These are phyloP conservation scores for Meloe dianella DNA, from an alignment of 2,888 invertebrate genomes.

Conservation along the genomic window DNA sequence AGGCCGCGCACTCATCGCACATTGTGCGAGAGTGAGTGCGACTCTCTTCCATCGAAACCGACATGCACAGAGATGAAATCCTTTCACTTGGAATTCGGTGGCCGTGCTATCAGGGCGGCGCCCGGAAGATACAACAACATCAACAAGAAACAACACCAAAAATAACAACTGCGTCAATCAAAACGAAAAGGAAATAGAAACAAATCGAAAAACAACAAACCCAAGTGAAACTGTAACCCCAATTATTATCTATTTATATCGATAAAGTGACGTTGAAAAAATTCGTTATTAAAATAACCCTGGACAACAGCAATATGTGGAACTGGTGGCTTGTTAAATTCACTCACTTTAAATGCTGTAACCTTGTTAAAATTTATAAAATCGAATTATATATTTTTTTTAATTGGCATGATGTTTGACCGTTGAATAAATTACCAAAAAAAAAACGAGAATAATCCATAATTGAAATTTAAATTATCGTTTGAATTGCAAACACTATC, in stretches of 20 bases:
- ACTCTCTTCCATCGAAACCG: constrained; percentile 51
- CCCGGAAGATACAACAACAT: background rate
- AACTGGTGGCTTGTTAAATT: background rate
- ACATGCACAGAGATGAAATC: constrained; percentile 42
- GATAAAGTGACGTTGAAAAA: background rate
- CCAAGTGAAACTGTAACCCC: background rate
- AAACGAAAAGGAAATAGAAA: background rate
- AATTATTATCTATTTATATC: background rate
- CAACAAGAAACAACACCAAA: background rate
- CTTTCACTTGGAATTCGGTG: constrained; percentile 48
- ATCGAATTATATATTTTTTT: background rate
- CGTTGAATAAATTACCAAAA: constrained; percentile 4
- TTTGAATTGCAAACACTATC: background rate
- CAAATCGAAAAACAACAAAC: background rate
- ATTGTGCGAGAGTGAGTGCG: constrained; percentile 42
- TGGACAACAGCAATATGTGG: background rate
- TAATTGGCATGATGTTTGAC: background rate
- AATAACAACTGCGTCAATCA: background rate
- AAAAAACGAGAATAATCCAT: background rate
- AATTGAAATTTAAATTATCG: background rate
- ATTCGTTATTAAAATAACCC: background rate
- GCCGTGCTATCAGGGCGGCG: constrained; percentile 20
- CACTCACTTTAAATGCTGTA: background rate
- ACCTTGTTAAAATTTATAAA: background rate
- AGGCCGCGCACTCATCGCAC: constrained; percentile 37